A percentile compares a stretch with the other conserved stretches of the same genome.
Conservation (phyloP, 1,140 invertebrate genomes). For the Apis dorsata region DNA sequence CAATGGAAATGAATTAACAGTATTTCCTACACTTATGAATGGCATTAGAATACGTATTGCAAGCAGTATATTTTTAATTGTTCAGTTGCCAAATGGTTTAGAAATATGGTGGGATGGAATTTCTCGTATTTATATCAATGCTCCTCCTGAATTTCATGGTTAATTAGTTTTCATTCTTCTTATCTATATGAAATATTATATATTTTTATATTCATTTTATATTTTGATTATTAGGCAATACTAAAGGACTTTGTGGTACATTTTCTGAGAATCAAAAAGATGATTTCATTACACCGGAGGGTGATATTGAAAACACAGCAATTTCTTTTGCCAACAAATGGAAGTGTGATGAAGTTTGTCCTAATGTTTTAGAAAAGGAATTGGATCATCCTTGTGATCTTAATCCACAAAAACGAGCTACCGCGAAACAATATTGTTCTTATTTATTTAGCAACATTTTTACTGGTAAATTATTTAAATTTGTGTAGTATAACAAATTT, state of each 20-base stretch:
- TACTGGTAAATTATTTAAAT: slow-evolving; percentile 76
- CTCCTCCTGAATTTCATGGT: slow-evolving; percentile 86
- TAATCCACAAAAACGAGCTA: slow-evolving; percentile 85
- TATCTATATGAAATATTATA: neutral
- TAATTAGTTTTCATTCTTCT: slow-evolving; percentile 64
- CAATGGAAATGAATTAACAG: slow-evolving; percentile 85
- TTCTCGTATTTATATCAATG: slow-evolving; percentile 89
- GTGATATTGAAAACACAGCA: slow-evolving; percentile 88
- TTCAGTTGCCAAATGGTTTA: slow-evolving; percentile 87
- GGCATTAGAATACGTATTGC: slow-evolving; percentile 84
- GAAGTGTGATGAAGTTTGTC: slow-evolving; percentile 89
- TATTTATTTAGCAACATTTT: slow-evolving; percentile 86
- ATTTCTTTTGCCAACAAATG: slow-evolving; percentile 93
- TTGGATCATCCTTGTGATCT: slow-evolving; percentile 85
- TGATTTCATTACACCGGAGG: slow-evolving; percentile 92
- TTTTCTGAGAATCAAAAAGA: slow-evolving; percentile 93
- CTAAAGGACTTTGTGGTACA: slow-evolving; percentile 91
- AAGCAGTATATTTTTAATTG: slow-evolving; percentile 88
- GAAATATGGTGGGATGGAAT: slow-evolving; percentile 92
- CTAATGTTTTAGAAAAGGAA: slow-evolving; percentile 80
- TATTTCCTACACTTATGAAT: slow-evolving; percentile 83
- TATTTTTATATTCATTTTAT: neutral
- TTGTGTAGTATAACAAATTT: neutral
- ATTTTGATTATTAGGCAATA: slow-evolving; percentile 56
- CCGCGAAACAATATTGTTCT: slow-evolving; percentile 86